phyloP scores from a whole-genome alignment of 2,888 invertebrate species.

The Horisme vitalbata region DNA sequence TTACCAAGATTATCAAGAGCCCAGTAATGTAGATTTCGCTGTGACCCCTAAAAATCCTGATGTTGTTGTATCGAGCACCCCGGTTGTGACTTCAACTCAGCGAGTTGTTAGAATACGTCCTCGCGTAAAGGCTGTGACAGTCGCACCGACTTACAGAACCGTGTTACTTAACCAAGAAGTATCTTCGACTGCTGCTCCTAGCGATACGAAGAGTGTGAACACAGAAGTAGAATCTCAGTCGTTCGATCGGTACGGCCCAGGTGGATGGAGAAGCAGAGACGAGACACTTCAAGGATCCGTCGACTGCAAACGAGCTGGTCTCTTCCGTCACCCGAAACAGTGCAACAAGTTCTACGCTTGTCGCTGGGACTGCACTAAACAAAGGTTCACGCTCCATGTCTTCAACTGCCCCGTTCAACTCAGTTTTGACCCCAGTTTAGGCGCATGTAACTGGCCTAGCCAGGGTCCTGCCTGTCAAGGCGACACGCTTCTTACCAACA shows the following conservation, averaged over 20 bases:
- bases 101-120: constrained; percentile 59
- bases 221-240: constrained; percentile 66
- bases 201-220: constrained; percentile 44
- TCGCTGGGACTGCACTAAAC: constrained; percentile 90
- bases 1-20: constrained; percentile 71
- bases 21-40: constrained; percentile 49
- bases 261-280: constrained; percentile 82
- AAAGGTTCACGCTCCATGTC: constrained; percentile 88
- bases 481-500: constrained; percentile 85
- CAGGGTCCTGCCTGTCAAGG: constrained; percentile 90
- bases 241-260: constrained; percentile 84
- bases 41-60: constrained; percentile 53
- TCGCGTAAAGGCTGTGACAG: constrained; percentile 64
- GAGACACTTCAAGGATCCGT: constrained; percentile 84
- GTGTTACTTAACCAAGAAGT: constrained; percentile 63
- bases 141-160: constrained; percentile 71
- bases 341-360: constrained; percentile 93
- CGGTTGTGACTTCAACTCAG: constrained; percentile 57
- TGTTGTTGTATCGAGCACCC: constrained; percentile 59
- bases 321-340: constrained; percentile 88
- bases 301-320: constrained; percentile 84
- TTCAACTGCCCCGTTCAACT: constrained; percentile 91
- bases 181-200: constrained; percentile 45
- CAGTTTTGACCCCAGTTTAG: constrained; percentile 88
- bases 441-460: constrained; percentile 93